phyloP scores from a whole-genome alignment of 2,797 vertebrate genomes.

The Enteromius paludinosus region DNA sequence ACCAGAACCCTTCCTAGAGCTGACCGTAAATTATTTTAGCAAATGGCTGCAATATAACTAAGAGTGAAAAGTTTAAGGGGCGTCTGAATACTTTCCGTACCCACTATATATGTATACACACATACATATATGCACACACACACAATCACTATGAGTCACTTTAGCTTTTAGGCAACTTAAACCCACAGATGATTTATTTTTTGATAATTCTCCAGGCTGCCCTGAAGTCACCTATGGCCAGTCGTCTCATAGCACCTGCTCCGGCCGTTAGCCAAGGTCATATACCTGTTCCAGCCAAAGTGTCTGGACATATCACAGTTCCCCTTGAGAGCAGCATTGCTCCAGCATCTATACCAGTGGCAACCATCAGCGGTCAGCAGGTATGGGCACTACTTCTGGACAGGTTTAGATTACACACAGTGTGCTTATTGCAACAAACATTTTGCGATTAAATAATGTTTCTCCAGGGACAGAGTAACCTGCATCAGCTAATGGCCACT shows the following conservation, averaged over 20 bases:
- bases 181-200: background rate
- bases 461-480: slow-evolving; percentile 90
- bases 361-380: slow-evolving; percentile 98
- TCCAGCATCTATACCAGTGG: slow-evolving; percentile 94
- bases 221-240: slow-evolving; percentile 91
- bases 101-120: no score
- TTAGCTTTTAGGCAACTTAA: background rate
- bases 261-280: slow-evolving; percentile 87
- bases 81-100: no score
- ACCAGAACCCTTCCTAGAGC: no score
- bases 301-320: slow-evolving; percentile 92
- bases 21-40: no score
- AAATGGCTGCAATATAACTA: no score
- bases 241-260: slow-evolving; percentile 96
- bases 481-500: slow-evolving; percentile 94
- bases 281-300: slow-evolving; percentile 88
- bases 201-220: slow-evolving; percentile 79
- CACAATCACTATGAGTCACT: background rate
- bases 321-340: slow-evolving; percentile 92
- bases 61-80: no score
- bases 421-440: background rate
- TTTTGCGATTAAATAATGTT: background rate
- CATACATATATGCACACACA: background rate
- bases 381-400: slow-evolving; percentile 68
- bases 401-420: background rate